Evolutionary conservation across 2,888 invertebrate genomes (phyloP), one percentile per base, ranked within the genome.

Genomic region (Sarcophaga caerulescens): DNA sequence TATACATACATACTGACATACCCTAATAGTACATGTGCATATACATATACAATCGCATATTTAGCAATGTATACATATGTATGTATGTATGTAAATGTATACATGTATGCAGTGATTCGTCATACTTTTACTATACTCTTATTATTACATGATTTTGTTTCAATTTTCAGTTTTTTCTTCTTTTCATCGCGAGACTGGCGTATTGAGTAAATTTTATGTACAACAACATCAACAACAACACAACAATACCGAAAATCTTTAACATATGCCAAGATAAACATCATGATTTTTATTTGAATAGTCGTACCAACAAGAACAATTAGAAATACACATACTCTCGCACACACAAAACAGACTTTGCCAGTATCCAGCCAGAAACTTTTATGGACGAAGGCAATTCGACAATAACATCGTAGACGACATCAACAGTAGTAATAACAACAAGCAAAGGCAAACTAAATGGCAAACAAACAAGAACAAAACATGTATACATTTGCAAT

Each of bases 261-360:
- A 52, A 76, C 73, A 80, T 73, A 83, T 80, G 73, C 83, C 83
- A 77, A 74, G 83, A 85, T 85, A 85, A 85, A 74, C 83, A 85
- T 85, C 80, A 85, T 85, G 76, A 52, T 63, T 81, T 66, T 63
- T 63, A 70, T 77, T 78, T 82, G 25, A 45, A 75, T 63, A 65
- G n/a, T 25, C 21, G 23, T 11, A 77, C 19, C 19, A 69, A 77
- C 68, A 76, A 65, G 35, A 75, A 52, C 47, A 63, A 74, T 14
- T 21, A 23, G 45, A 47, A 44, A 47, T 11, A 52, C 14, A 79
- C 17, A 79, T 12, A 63, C 21, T 12, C 44, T 8, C 35, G 2
- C 35, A 35, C 17, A 52, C 17, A 17, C 17, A 52, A 52, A 52
- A 5, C 52, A 52, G 17, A 35, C 10, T 35, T 35, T 8, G 35